Evolutionary conservation across 2,888 invertebrate species (phyloP), one percentile per base, ranked within the genome.

Genomic region (Drosophila tanythrix): DNA sequence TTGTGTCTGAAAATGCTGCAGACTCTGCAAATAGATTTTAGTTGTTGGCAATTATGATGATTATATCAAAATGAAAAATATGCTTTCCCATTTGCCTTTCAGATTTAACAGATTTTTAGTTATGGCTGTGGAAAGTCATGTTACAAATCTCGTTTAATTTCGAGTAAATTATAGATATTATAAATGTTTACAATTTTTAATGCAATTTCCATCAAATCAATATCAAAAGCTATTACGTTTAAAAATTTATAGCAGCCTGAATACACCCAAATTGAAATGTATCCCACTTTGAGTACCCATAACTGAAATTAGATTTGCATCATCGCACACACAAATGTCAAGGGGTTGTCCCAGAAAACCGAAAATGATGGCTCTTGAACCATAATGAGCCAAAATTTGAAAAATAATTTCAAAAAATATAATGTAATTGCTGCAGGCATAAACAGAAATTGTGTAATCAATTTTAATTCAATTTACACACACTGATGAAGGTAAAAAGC

Each of bases 361-460:
- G 33, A 53, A 76, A 76, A 40, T 46, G 67, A 50, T 67, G 68
- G n/a, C 36, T 56, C 51, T 60, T 53, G 58, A 55, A 65, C 56
- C 51, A 52, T 65, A 64, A 72, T 27, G 27, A 38, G 55, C 50
- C 63, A 13, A 38, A 55, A 35, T 62, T 40, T 60, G 60, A 13
- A 43, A 68, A 38, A 71, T 40, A 61, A 36, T 18, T 25, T 27
- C 3, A 21, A 33, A 65, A 68, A 65, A 29, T 29, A 53, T 64
- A 65, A 29, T 29, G 51, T 64, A 50, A 64, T 70, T 62, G 59
- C 56, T 48, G 2, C 50, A 33, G 52, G 48, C 43, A 38, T 43
- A 38, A 51, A 59, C 61, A 62, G 46, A 75, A 81, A 86, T 81
- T 84, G 79, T 81, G 62, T 74, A 81, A 86, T 88, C 71, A 74